Evolutionary conservation across 2,113 vertebrate species (phyloP).

Genomic region (Anarhynchus alexandrinus): DNA sequence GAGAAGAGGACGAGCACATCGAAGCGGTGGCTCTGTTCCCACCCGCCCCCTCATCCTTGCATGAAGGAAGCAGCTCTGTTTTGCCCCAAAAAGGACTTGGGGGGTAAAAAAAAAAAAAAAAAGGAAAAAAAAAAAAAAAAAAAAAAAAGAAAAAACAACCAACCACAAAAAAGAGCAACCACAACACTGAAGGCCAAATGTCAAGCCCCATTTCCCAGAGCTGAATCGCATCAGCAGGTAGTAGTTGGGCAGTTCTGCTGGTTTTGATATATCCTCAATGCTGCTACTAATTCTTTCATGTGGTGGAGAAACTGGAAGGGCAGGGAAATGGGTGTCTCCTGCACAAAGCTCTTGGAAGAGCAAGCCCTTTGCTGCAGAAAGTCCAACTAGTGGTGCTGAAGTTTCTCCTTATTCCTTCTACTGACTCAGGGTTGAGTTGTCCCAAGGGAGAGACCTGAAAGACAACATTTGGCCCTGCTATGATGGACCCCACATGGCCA

Average conservation of each 20-base stretch:
- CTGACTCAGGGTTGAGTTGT: background rate
- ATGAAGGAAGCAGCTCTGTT: background rate
- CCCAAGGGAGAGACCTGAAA: background rate
- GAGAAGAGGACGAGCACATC: background rate
- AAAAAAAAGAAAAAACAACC: background rate
- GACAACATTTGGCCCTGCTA: background rate
- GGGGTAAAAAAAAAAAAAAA: no score
- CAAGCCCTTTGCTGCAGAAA: background rate
- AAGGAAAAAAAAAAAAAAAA: background rate
- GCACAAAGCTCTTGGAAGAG: background rate
- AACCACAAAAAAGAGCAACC: background rate
- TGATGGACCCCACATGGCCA: fast-evolving
- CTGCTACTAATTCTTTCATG: background rate
- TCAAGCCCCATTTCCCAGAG: background rate
- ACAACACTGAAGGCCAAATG: background rate
- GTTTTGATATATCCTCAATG: fast-evolving
- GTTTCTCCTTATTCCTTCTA: background rate
- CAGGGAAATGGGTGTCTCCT: background rate
- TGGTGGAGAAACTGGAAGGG: background rate
- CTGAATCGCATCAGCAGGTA: background rate
- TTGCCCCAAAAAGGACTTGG: background rate
- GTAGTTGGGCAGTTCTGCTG: background rate
- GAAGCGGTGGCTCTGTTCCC: background rate
- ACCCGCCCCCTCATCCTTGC: background rate
- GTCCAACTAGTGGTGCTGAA: background rate